Conservation (phyloP, 2,113 vertebrate genomes). For the Pterocles gutturalis region DNA sequence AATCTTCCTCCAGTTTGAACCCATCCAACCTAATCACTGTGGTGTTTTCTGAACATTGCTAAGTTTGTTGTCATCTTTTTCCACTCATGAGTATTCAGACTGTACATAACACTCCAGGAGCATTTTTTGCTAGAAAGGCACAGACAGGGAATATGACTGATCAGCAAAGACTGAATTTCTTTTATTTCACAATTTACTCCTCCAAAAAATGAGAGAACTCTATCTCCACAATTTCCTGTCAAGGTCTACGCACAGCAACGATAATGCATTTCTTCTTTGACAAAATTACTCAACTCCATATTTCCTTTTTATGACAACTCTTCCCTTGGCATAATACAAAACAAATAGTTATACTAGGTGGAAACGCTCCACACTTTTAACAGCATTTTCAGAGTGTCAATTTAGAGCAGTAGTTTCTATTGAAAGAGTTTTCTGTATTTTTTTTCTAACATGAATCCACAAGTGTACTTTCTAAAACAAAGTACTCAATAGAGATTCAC, state of each 20-base stretch:
- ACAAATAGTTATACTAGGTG: not conserved
- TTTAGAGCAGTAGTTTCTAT: not conserved
- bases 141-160: not conserved
- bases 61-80: not conserved
- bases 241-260: not conserved
- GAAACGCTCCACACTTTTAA: not conserved
- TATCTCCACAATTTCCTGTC: not conserved
- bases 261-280: not conserved
- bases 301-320: not conserved
- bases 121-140: not conserved
- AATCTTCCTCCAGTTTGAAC: not conserved
- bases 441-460: not conserved
- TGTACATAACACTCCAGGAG: not conserved
- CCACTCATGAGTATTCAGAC: not conserved
- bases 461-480: not conserved
- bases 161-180: not conserved
- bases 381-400: not conserved
- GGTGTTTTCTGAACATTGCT: not conserved
- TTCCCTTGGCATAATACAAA: not conserved
- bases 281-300: not conserved
- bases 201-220: not conserved
- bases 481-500: not conserved
- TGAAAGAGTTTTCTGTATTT: not conserved
- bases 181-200: not conserved
- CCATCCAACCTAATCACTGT: not conserved